Evolutionary conservation across 1,140 invertebrate genomes (phyloP).

Genomic region (Trypoxylus dichotomus): DNA sequence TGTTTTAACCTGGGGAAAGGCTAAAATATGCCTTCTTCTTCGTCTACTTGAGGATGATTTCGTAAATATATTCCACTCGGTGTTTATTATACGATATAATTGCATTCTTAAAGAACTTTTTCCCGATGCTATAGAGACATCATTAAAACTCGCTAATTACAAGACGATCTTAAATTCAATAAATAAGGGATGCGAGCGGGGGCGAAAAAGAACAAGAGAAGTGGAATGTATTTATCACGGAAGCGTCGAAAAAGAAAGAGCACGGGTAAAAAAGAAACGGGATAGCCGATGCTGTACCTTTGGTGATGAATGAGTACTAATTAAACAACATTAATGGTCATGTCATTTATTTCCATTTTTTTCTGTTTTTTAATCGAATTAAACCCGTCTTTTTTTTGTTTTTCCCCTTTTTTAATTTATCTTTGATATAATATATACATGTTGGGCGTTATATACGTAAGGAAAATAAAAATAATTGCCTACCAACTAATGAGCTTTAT

Average conservation of each 20-base stretch:
- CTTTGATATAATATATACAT: not conserved
- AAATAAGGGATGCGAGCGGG: not conserved
- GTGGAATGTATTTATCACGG: not conserved
- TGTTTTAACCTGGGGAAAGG: not conserved
- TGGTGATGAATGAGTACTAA: not conserved
- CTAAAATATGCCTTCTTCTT: not conserved
- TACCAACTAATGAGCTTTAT: not conserved
- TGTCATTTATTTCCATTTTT: not conserved
- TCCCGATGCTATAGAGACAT: not conserved
- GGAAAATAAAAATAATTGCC: not conserved
- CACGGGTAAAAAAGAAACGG: not conserved
- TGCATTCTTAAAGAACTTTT: not conserved
- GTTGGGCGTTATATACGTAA: not conserved
- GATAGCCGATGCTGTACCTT: not conserved
- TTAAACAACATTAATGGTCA: not conserved
- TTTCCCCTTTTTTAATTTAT: not conserved
- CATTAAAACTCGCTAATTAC: slow-evolving; percentile 17
- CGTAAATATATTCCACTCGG: not conserved
- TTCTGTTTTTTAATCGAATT: not conserved
- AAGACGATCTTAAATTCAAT: slow-evolving; percentile 13
- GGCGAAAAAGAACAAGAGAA: not conserved
- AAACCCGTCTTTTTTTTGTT: not conserved
- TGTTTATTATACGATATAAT: not conserved
- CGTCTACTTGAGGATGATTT: not conserved
- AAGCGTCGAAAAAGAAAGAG: not conserved